Base-by-base conservation (phyloP, 2,797 vertebrate genomes). In the Varecia variegata region DNA sequence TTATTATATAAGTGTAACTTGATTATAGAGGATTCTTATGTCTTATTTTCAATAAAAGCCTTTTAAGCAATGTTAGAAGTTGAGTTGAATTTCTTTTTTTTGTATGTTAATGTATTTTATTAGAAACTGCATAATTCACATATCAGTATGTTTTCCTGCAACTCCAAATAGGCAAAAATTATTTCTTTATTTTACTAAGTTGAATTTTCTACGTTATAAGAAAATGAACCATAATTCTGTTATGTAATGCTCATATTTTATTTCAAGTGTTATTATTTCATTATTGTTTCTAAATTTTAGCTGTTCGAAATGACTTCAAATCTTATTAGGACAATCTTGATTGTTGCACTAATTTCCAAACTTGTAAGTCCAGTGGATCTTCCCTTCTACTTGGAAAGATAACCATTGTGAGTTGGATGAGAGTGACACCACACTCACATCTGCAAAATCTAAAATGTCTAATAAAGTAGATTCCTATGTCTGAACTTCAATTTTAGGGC, bases 121-220 rank as follows among this genome's bases (percentile, higher is more conserved):
- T 65, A 58, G 45, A 88, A 90, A 71, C 45, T 65, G 45, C 40
- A 40, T 58, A 65, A 30, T 74, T 80, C 70, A 88, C 35, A 83
- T 30, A 80, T 52, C 20, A n/a, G 13, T 40, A 32, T 93, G 54
- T 11, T 60, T 88, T 71, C 30, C n/a, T 88, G 7, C 40, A 71
- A 79, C n/a, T 84, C 27, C 60, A 71, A 88, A 40, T 58, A 83
- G 60, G 65, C 23, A 65, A 56, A 74, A 21, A 80, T 60, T 35
- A 71, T 73, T 90, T 86, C 12, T 77, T 94, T 62, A 40, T 93
- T 96, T 90, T 79, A 84, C 54, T 10, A 7, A 74, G 14, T 73
- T 95, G 45, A 77, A 76, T 96, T 97, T 47, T 50, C 90, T 74
- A 81, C 62, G 17, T 93, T 94, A 68, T 86, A 81, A 38, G 88